Percentiles rank a stretch among this genome's conserved stretches.
Evolutionary conservation across 2,888 invertebrate genomes (phyloP).

Genomic region (Leucania comma): DNA sequence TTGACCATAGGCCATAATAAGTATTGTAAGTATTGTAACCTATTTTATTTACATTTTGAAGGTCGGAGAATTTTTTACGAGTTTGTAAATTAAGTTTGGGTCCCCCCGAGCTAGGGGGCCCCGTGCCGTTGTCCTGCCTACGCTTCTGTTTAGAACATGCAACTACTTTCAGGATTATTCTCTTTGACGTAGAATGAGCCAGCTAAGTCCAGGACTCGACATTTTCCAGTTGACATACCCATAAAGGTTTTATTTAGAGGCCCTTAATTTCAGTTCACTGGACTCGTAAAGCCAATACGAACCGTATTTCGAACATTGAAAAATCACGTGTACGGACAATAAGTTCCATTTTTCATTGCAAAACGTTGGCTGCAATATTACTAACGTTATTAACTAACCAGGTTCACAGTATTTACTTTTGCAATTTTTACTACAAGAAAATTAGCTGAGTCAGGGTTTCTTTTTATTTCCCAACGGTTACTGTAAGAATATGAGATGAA

Average conservation of each 20-base stretch:
- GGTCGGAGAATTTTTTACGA: too few relatives aligned
- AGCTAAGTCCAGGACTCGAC: slow-evolving; percentile 1
- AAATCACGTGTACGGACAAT: slow-evolving; percentile 22
- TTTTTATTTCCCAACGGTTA: slow-evolving; percentile 41
- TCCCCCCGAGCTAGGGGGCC: too few relatives aligned
- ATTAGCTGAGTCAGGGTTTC: slow-evolving; percentile 23
- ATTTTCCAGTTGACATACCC: slow-evolving; percentile 16
- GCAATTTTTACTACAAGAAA: slow-evolving; percentile 24
- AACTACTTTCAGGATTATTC: slow-evolving; percentile 18
- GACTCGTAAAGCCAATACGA: slow-evolving; percentile 8
- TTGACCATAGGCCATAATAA: too few relatives aligned
- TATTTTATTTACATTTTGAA: too few relatives aligned
- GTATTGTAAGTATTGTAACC: too few relatives aligned
- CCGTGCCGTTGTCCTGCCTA: not conserved
- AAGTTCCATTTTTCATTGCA: slow-evolving; percentile 26
- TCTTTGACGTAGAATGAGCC: slow-evolving; percentile 6
- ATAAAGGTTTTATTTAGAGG: slow-evolving; percentile 9
- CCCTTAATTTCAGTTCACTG: slow-evolving; percentile 30
- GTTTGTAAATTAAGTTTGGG: too few relatives aligned
- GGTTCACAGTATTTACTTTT: slow-evolving; percentile 27
- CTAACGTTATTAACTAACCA: slow-evolving; percentile 25
- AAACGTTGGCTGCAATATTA: slow-evolving; percentile 26
- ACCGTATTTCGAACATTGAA: slow-evolving; percentile 14
- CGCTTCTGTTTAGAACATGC: not conserved
- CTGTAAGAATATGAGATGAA: slow-evolving; percentile 11